Evolutionary conservation across 2,113 vertebrate genomes (phyloP).

Genomic region (Catagonus wagneri): DNA sequence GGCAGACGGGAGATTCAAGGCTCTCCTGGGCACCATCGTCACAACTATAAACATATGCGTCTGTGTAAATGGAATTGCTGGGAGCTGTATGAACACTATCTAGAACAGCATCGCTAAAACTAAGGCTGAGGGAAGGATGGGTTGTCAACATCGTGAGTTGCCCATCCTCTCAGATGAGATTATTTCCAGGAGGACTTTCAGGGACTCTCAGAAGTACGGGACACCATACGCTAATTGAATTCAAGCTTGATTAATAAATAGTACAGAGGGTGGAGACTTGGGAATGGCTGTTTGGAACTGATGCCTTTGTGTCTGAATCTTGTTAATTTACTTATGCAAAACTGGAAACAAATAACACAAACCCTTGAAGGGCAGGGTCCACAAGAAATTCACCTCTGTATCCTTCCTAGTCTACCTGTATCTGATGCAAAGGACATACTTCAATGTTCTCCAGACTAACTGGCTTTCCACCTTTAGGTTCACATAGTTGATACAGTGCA

Average conservation of each 20-base stretch:
- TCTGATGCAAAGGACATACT: neutral
- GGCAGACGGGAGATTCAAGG: neutral
- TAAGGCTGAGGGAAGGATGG: neutral
- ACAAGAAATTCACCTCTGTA: neutral
- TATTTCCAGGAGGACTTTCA: neutral
- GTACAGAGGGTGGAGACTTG: neutral
- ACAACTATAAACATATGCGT: too few relatives aligned
- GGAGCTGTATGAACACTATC: neutral
- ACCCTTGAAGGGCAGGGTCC: neutral
- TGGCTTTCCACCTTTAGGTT: neutral
- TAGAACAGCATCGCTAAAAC: too few relatives aligned
- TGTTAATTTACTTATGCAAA: neutral
- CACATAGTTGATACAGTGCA: neutral
- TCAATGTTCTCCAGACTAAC: neutral
- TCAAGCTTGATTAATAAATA: neutral
- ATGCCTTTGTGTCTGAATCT: neutral
- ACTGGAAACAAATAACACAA: neutral
- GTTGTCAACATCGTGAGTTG: neutral
- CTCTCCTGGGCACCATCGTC: neutral
- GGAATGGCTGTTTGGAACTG: neutral
- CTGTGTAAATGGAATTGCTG: neutral
- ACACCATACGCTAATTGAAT: neutral
- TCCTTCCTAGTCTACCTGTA: neutral
- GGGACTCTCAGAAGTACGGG: neutral
- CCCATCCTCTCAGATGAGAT: neutral